Conservation (phyloP, 2,888 invertebrate species). For the Falcaria lacertinaria region DNA sequence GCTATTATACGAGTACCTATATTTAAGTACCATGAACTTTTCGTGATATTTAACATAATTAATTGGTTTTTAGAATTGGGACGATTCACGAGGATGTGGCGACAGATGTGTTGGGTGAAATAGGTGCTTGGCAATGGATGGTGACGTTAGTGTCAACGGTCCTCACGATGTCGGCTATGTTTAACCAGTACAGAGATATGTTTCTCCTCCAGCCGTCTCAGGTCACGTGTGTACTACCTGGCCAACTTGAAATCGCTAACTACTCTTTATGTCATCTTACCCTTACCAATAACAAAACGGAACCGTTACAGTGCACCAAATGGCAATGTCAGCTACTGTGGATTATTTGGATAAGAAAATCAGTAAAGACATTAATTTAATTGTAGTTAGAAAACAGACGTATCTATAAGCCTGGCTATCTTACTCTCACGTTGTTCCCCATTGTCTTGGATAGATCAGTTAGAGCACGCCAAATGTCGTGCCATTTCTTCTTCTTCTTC, state of each 20-base stretch:
- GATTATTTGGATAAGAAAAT: constrained; percentile 59
- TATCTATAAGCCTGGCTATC: no score
- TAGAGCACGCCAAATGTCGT: no score
- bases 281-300: constrained; percentile 34
- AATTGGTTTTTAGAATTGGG: constrained; percentile 51
- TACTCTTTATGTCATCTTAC: constrained; percentile 43
- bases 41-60: not conserved
- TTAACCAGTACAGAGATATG: constrained; percentile 59
- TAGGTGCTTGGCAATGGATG: constrained; percentile 68
- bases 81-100: constrained; percentile 69
- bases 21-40: no score
- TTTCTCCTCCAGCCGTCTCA: constrained; percentile 45
- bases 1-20: no score
- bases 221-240: constrained; percentile 40
- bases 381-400: no score
- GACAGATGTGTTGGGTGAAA: constrained; percentile 59
- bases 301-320: constrained; percentile 37
- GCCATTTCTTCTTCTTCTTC: no score
- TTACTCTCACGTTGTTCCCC: no score
- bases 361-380: constrained; percentile 29
- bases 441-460: no score
- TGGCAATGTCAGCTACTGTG: constrained; percentile 59
- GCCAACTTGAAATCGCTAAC: constrained; percentile 32
- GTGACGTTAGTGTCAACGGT: constrained; percentile 51
- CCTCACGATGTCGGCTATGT: constrained; percentile 44